A percentile compares a stretch with the other conserved stretches of the same genome.
Evolutionary conservation across 2,797 vertebrate genomes (phyloP).

Genomic region (Micromesistius poutassou): DNA sequence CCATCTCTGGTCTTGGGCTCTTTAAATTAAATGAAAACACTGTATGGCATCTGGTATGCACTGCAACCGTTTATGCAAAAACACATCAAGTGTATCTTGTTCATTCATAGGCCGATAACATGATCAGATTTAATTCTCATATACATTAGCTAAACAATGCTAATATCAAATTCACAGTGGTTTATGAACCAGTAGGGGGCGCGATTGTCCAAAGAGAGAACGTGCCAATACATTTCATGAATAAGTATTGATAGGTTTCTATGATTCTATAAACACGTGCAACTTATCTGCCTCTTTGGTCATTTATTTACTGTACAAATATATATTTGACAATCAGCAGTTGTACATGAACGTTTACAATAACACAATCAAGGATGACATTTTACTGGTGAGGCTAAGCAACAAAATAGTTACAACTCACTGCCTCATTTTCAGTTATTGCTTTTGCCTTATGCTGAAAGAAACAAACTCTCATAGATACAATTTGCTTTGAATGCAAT

Average conservation of each 20-base stretch:
- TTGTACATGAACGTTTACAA: background rate
- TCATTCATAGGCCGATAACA: background rate
- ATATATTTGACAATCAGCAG: background rate
- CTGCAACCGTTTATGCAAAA: background rate
- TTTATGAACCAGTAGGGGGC: slow-evolving; percentile 48
- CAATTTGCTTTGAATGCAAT: too few relatives aligned
- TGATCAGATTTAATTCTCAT: background rate
- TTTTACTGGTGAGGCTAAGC: background rate
- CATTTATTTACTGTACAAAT: slow-evolving; percentile 8
- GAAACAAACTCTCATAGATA: too few relatives aligned
- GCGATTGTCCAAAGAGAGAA: slow-evolving; percentile 27
- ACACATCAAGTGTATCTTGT: background rate
- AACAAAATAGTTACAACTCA: background rate
- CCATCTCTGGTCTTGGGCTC: background rate
- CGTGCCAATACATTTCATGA: background rate
- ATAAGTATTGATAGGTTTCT: background rate
- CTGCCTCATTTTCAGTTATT: background rate
- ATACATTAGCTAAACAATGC: background rate
- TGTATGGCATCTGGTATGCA: background rate
- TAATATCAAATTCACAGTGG: background rate
- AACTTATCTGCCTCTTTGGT: background rate
- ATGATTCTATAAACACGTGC: background rate
- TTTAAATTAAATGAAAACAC: background rate
- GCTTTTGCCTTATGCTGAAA: background rate
- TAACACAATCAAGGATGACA: background rate